These are phyloP conservation scores for Conistra vaccinii DNA, from an alignment of 2,888 invertebrate genomes.

Conservation along the genomic window DNA sequence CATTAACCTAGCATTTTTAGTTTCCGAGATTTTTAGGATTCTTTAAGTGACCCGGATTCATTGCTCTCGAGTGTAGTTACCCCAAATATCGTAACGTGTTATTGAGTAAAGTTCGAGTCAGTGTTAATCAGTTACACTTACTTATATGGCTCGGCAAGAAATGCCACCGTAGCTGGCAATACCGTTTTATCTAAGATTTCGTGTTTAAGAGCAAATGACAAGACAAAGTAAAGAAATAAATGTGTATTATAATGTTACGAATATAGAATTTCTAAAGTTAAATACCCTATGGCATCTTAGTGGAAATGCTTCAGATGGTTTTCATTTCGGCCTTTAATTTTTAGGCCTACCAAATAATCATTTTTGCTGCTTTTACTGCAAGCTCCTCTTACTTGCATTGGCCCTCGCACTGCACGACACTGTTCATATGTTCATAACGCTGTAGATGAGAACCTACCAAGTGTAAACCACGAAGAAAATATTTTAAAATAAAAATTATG, in stretches of 20 bases:
- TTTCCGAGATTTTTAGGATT: too few species aligned
- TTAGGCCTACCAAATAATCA: neutral
- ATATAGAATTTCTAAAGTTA: neutral
- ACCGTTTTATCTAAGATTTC: constrained; percentile 49
- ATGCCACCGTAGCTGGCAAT: constrained; percentile 35
- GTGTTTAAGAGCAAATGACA: constrained; percentile 59
- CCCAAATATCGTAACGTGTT: constrained; percentile 58
- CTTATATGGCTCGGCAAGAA: constrained; percentile 55
- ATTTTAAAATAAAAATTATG: neutral
- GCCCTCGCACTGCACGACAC: neutral
- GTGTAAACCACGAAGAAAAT: too few species aligned
- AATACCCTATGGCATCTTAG: neutral
- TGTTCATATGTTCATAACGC: neutral
- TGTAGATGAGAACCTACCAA: neutral
- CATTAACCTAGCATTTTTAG: too few species aligned
- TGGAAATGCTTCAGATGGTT: neutral
- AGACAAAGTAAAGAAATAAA: constrained; percentile 10
- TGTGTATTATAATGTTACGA: neutral
- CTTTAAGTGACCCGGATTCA: too few species aligned
- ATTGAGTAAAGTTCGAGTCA: constrained; percentile 52
- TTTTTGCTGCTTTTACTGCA: neutral
- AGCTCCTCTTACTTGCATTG: neutral
- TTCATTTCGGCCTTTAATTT: neutral
- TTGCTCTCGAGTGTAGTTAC: too few species aligned
- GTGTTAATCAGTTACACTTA: constrained; percentile 56